A percentile compares a stretch with the other conserved stretches of the same genome.
phyloP scores from a whole-genome alignment of 2,113 vertebrate genomes.

The Orycteropus afer region DNA sequence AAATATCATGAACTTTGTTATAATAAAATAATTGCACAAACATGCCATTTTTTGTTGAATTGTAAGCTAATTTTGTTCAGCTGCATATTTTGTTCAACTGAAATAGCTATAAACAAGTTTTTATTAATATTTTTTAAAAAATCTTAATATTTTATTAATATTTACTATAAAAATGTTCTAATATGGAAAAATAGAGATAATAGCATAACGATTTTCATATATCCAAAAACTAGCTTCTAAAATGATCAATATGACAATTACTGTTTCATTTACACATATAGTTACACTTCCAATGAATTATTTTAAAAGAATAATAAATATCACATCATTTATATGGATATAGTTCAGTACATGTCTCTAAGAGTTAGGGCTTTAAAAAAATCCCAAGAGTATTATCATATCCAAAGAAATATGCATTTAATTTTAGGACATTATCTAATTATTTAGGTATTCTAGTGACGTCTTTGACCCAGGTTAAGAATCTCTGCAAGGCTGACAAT shows the following conservation, averaged over 20 bases:
- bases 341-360: neutral
- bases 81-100: neutral
- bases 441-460: neutral
- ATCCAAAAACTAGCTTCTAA: neutral
- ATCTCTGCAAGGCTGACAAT: rapidly evolving
- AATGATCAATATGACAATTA: neutral
- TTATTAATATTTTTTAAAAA: no score
- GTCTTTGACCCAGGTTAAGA: neutral
- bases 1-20: neutral
- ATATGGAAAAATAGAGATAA: neutral
- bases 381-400: neutral
- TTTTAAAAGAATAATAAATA: neutral
- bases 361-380: neutral
- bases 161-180: neutral
- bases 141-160: neutral
- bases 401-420: neutral
- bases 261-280: neutral
- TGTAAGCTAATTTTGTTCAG: neutral
- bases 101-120: no score
- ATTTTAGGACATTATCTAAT: neutral
- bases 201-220: neutral
- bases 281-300: neutral
- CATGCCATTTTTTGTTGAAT: neutral
- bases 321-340: neutral
- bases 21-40: neutral